Base-by-base conservation (phyloP, 1,140 invertebrate genomes). In the Orchestia grillus region DNA sequence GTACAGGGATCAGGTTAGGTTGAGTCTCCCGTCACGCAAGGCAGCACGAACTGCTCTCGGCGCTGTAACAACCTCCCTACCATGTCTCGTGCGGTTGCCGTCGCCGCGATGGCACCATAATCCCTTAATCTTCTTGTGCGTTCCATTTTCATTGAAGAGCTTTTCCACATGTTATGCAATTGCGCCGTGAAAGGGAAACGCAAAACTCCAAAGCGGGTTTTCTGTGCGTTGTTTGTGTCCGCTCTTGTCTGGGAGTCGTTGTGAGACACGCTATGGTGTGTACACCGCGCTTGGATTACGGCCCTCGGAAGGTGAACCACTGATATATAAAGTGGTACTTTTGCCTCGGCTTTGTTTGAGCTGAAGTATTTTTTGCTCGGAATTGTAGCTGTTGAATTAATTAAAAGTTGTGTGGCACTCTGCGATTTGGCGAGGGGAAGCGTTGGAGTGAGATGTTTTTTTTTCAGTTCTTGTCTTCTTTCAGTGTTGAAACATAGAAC, bases 111-210 rank as follows among this genome's bases (percentile, higher is more conserved):
- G 62, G 62, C 62, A 90, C 88, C 0, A 28, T 90, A 90, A 90
- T 90, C 88, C 88, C 28, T 90, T 90, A 90, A 90, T 90, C 88
- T 90, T 8, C 41, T 42, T 41, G 88, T 16, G 88, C 88, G 41
- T 90, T 41, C 88, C 16, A 90, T 42, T 90, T 44, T 90, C 28
- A 36, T 77, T 90, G 43, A 90, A 41, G 41, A 42, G 88, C 88
- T 41, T 90, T 90, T 90, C 88, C 88, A 44, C n/a, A 44, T 90
- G 88, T 90, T 90, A 44, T 41, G 43, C 88, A 90, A 90, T 90
- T 90, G 88, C 88, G n/a, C 88, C 43, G 88, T 90, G 88, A 90
- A 90, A 90, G 43, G 88, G 88, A 15, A 90, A 42, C 42, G 88
- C 41, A 90, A 90, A 42, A 77, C 62, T 77, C 36, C 28, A 28